Evolutionary conservation across 2,888 invertebrate species (phyloP).

Genomic region (Eretmocerus hayati): DNA sequence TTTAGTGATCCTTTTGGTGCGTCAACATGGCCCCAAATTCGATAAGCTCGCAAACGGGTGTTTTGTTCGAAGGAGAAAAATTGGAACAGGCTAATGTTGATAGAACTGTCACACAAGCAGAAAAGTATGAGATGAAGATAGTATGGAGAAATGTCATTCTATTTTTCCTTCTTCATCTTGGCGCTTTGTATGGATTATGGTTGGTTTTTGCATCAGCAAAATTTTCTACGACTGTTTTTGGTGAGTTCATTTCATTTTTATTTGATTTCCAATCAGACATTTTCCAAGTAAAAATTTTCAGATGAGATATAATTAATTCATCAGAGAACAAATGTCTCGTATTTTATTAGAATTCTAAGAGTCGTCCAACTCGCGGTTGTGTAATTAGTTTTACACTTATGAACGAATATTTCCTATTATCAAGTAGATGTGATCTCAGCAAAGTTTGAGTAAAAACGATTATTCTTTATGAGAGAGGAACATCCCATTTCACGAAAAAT

Average conservation of each 20-base stretch:
- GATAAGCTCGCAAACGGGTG: slow-evolving; percentile 28
- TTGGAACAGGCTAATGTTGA: slow-evolving; percentile 8
- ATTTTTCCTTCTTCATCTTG: slow-evolving; percentile 67
- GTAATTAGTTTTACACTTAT: no score
- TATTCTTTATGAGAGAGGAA: no score
- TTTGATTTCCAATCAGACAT: no score
- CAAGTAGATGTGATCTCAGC: neutral
- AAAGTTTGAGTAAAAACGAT: no score
- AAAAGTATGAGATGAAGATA: slow-evolving; percentile 36
- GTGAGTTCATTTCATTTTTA: slow-evolving; percentile 50
- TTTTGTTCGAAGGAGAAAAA: slow-evolving; percentile 40
- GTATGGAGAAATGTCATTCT: slow-evolving; percentile 80
- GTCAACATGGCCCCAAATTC: neutral
- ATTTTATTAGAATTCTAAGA: no score
- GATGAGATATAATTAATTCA: no score
- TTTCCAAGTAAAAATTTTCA: neutral
- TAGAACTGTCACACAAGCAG: slow-evolving; percentile 6
- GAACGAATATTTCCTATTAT: no score
- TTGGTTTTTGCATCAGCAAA: slow-evolving; percentile 67
- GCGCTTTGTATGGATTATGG: slow-evolving; percentile 69
- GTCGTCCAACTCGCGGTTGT: no score
- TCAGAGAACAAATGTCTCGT: no score
- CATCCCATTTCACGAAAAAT: no score
- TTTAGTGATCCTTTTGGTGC: no score
- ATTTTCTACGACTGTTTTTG: slow-evolving; percentile 61